These are phyloP conservation scores for Numida meleagris DNA, from an alignment of 2,113 vertebrate species.

Conservation along the genomic window DNA sequence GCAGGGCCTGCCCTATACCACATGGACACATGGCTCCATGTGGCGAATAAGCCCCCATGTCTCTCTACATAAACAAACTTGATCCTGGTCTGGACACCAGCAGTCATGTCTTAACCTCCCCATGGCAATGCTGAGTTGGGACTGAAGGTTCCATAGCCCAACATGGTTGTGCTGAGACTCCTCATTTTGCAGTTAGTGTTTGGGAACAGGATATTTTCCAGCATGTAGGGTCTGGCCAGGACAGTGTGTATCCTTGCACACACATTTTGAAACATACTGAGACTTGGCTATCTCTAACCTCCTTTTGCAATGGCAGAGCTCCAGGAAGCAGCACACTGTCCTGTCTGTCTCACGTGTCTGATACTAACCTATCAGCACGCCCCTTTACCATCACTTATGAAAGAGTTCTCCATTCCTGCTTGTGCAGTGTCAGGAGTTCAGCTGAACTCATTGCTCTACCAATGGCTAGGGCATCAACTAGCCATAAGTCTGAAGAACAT, in stretches of 20 bases:
- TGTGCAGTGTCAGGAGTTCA: neutral
- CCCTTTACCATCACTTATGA: neutral
- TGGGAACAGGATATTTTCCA: neutral
- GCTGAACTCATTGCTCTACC: neutral
- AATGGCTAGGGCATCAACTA: neutral
- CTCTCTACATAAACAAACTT: neutral
- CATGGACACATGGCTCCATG: neutral
- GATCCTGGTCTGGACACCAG: neutral
- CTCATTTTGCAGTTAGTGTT: neutral
- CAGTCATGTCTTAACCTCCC: neutral
- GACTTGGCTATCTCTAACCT: neutral
- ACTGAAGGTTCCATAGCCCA: neutral
- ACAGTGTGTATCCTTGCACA: neutral
- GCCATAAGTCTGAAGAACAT: neutral
- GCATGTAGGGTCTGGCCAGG: neutral
- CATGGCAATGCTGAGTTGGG: accelerated
- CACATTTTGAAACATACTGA: neutral
- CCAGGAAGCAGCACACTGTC: neutral
- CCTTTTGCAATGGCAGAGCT: neutral
- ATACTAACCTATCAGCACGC: neutral
- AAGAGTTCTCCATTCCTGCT: neutral
- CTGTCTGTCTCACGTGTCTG: neutral
- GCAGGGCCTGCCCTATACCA: neutral
- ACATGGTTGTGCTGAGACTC: neutral
- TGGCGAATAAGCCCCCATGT: neutral